Evolutionary conservation across 2,888 invertebrate species (phyloP), one percentile per base, ranked within the genome.

Genomic region (Drosophila nr. medialis): DNA sequence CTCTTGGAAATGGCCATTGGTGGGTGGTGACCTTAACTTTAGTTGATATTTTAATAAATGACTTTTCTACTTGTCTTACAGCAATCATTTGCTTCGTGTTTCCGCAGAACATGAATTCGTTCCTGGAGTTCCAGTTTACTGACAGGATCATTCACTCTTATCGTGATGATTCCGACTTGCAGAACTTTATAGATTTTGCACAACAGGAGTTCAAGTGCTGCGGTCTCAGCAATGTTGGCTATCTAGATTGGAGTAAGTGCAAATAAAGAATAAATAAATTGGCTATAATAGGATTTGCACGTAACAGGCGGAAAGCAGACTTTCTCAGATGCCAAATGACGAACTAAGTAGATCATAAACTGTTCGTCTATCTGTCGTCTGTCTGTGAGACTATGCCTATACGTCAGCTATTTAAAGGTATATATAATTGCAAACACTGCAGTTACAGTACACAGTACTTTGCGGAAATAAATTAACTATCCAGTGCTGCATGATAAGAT

Each of bases 21-120:
- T 85, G 11, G 36, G 64, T 49, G 13, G 7, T 11, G 2, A 29
- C 18, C 3, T 32, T 4, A 40, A 30, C 27, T 11, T 5, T 3
- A 34, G 4, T n/a, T 55, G 5, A 34, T 8, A 21, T 18, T 13
- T 2, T 1, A 24, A 1, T 58, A 32, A 62, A 18, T 42, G 8
- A 30, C 0, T 2, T 18, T 55, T 24, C 6, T 42, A 13, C 21
- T 30, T 11, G 7, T 56, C 21, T 64, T 34, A 15, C 66, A 85
- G 98, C 98, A 1, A 97, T 98, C 32, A 95, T 98, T 91, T 98
- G 98, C 15, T 98, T 99, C 93, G 97, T 98, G 49, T 98, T 98
- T 92, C 98, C 98, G 7, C 96, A 97, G 81, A 96, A 97, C 27
- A 95, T 98, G 93, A 97, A 97, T 91, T 96, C 96, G 0, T 94